phyloP scores from a whole-genome alignment of 1,140 invertebrate genomes.

The Arctopsyche grandis region DNA sequence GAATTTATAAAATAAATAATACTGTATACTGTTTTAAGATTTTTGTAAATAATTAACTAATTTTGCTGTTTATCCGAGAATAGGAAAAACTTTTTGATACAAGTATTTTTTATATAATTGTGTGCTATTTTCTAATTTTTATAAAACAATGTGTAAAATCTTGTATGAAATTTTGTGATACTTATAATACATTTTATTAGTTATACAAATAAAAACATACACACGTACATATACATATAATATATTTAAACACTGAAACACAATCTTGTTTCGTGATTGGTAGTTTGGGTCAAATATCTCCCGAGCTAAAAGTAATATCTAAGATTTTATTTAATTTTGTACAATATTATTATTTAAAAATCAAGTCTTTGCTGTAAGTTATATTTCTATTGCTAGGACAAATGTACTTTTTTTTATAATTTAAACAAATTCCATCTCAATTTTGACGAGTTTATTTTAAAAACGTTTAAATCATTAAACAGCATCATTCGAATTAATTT shows the following conservation, averaged over 20 bases:
- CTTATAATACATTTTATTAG: slow-evolving; percentile 19
- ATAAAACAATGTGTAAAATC: slow-evolving; percentile 8
- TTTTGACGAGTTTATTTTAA: too few relatives aligned
- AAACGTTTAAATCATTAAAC: too few relatives aligned
- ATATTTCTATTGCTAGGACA: too few relatives aligned
- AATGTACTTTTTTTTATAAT: too few relatives aligned
- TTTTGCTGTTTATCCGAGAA: slow-evolving; percentile 6
- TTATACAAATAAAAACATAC: neutral
- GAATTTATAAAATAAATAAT: too few relatives aligned
- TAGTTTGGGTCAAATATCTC: too few relatives aligned
- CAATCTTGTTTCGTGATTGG: neutral
- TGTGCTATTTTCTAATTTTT: slow-evolving; percentile 27
- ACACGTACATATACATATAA: slow-evolving; percentile 1
- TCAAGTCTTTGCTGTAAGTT: too few relatives aligned
- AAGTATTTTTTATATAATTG: slow-evolving; percentile 15
- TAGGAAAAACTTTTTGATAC: slow-evolving; percentile 17
- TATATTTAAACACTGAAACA: neutral
- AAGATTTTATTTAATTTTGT: too few relatives aligned
- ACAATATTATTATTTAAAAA: too few relatives aligned
- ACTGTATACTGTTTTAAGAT: neutral
- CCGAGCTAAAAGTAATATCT: too few relatives aligned
- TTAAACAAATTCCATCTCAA: too few relatives aligned
- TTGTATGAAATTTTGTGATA: slow-evolving; percentile 17
- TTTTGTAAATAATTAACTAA: slow-evolving; percentile 8
- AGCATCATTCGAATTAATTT: too few relatives aligned